phyloP scores from a whole-genome alignment of 2,113 vertebrate species.

The Ammospiza nelsoni region DNA sequence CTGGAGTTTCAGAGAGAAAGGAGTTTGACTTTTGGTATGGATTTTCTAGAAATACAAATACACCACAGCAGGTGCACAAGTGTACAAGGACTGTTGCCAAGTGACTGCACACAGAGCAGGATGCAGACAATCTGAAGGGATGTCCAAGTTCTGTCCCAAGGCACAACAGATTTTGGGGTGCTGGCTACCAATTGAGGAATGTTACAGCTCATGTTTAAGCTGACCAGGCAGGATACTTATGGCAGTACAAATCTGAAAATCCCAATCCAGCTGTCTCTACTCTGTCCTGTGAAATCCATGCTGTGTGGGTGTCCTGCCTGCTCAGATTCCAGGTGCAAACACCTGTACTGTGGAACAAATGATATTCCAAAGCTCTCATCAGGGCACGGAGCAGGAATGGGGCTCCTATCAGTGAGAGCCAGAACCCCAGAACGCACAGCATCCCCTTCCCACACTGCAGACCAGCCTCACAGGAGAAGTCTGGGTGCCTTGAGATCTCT shows the following conservation, averaged over 20 bases:
- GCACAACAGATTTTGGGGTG: neutral
- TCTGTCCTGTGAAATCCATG: neutral
- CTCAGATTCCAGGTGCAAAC: neutral
- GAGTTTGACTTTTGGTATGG: neutral
- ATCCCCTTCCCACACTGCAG: rapidly evolving
- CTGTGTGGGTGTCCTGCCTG: neutral
- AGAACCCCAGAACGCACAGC: neutral
- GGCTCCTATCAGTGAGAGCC: neutral
- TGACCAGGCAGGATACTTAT: neutral
- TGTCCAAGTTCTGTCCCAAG: neutral
- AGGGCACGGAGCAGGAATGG: neutral
- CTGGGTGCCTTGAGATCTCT: rapidly evolving
- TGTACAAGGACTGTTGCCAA: too few relatives aligned
- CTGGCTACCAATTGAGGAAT: neutral
- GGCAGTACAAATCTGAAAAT: neutral
- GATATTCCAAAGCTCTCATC: neutral
- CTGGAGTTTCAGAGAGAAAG: neutral
- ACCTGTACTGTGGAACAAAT: neutral
- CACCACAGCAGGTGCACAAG: neutral
- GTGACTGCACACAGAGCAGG: neutral
- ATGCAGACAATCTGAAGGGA: neutral
- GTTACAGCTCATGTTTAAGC: neutral
- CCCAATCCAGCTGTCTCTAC: neutral
- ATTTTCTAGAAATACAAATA: neutral
- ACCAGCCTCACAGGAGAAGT: neutral